Evolutionary conservation across 1,140 invertebrate species (phyloP), one percentile per base, ranked within the genome.

Genomic region (Archivesica marissinica): DNA sequence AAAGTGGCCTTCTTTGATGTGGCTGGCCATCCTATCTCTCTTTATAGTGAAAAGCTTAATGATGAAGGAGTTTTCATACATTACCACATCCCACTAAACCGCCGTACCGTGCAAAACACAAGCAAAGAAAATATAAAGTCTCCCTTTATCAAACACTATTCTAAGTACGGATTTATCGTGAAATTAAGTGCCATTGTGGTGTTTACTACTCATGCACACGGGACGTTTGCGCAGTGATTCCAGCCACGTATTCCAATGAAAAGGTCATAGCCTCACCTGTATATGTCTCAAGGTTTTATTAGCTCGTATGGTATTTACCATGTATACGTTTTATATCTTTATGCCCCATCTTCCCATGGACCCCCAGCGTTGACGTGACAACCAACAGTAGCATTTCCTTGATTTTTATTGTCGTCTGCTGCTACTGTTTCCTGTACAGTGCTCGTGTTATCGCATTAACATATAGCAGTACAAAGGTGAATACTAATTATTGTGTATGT

Each of bases 221-320:
- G n/a, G n/a, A n/a, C n/a, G n/a, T n/a, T n/a, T n/a, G n/a, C n/a
- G n/a, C n/a, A n/a, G n/a, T n/a, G n/a, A n/a, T n/a, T n/a, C n/a
- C n/a, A n/a, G n/a, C n/a, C n/a, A n/a, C n/a, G 25, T 35, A 64
- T 64, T 35, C 28, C 9, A 17, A 64, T 64, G 59, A 64, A 64
- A 64, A 64, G 33, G 59, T 35, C 59, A 64, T 64, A 64, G 38
- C 33, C 15, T 13, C 30, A 17, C 59, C 11, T 64, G n/a, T 64
- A 64, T 64, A n/a, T n/a, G n/a, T n/a, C n/a, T 64, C n/a, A 17
- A 64, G n/a, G 59, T 64, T 64, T 59, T 64, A 64, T 64, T 33
- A 35, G 6, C 30, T 15, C 15, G n/a, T n/a, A n/a, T n/a, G n/a
- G n/a, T n/a, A n/a, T n/a, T n/a, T n/a, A n/a, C n/a, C n/a, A n/a